These are phyloP conservation scores for Chaenogobius annularis DNA, from an alignment of 2,113 vertebrate genomes.

Conservation along the genomic window DNA sequence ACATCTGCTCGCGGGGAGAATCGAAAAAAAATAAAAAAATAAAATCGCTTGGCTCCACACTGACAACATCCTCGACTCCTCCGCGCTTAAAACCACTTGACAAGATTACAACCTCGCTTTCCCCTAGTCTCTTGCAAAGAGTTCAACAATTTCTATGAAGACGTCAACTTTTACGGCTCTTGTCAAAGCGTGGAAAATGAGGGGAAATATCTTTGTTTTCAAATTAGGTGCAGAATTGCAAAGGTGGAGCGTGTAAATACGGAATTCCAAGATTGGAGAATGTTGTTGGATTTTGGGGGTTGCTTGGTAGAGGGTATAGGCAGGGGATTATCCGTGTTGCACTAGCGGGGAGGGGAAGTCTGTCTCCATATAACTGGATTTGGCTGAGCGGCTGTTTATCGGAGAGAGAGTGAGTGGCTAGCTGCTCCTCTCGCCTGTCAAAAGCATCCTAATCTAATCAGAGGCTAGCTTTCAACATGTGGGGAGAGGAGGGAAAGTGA, in stretches of 20 bases:
- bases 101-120: constrained; percentile 39
- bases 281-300: neutral
- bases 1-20: constrained; percentile 2
- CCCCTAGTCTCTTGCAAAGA: constrained; percentile 41
- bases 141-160: constrained; percentile 56
- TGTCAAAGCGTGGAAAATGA: constrained; percentile 69
- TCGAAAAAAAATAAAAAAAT: neutral
- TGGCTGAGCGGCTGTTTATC: constrained; percentile 73
- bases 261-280: constrained; percentile 35
- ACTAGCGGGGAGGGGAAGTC: constrained; percentile 67
- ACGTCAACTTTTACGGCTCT: constrained; percentile 60
- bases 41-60: neutral
- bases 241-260: constrained; percentile 55
- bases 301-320: constrained; percentile 11
- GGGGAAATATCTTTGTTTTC: constrained; percentile 66
- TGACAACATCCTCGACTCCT: constrained; percentile 16
- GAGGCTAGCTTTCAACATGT: constrained; percentile 57
- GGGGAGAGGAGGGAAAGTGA: constrained; percentile 16
- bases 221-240: constrained; percentile 47
- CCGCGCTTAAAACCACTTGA: constrained; percentile 13
- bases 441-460: constrained; percentile 73
- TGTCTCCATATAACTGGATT: constrained; percentile 76
- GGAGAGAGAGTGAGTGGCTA: constrained; percentile 51
- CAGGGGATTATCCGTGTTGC: constrained; percentile 63
- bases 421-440: constrained; percentile 63